A percentile compares a stretch with the other conserved stretches of the same genome.
These are phyloP conservation scores for Chaenodraco wilsoni DNA, from an alignment of 2,797 vertebrate species.

Conservation along the genomic window DNA sequence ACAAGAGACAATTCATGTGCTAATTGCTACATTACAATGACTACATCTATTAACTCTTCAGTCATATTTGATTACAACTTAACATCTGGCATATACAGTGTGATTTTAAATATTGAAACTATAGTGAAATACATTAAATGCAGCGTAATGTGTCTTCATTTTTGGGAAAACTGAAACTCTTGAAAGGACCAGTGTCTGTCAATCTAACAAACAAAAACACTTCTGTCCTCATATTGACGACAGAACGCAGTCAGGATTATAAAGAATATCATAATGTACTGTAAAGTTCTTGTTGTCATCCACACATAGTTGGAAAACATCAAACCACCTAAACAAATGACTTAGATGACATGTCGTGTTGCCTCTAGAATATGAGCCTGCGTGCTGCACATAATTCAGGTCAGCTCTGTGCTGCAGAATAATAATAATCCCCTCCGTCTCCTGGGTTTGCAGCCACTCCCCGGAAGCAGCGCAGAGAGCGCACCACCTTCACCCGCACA, in stretches of 20 bases:
- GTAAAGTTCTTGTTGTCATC: constrained; percentile 1
- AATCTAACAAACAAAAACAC: neutral
- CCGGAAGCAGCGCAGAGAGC: constrained; percentile 95
- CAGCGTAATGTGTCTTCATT: neutral
- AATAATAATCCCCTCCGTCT: constrained; percentile 23
- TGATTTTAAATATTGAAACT: constrained; percentile 25
- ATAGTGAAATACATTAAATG: neutral
- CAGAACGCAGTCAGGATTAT: neutral
- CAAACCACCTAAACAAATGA: neutral
- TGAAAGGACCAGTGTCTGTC: neutral
- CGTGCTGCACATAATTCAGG: constrained; percentile 18
- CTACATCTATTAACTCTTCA: constrained; percentile 11
- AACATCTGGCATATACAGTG: neutral
- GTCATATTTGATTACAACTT: constrained; percentile 24
- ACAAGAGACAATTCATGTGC: neutral
- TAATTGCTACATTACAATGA: neutral
- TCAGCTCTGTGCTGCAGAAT: neutral
- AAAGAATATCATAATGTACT: neutral
- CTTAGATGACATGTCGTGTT: neutral
- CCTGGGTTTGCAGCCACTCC: constrained; percentile 74
- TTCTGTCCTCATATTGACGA: neutral
- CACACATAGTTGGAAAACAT: neutral
- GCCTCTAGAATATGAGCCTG: neutral
- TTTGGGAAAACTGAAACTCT: neutral
- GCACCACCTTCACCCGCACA: constrained; percentile 96